phyloP scores from a whole-genome alignment of 2,888 invertebrate species.

The Drosophila histrio region DNA sequence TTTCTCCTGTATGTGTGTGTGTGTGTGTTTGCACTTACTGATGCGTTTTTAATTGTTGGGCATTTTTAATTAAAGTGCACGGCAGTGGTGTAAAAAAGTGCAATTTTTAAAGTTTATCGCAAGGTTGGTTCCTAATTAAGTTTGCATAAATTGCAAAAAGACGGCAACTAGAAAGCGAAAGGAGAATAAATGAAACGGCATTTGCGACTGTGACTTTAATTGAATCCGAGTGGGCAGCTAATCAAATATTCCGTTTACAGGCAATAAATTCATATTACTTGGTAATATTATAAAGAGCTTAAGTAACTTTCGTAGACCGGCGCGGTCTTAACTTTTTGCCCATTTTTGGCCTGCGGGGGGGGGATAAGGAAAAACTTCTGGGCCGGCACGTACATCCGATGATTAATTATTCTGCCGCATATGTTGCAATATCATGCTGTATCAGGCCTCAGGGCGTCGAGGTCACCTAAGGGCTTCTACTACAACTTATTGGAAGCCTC shows the following conservation, averaged over 20 bases:
- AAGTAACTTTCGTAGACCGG: constrained; percentile 19
- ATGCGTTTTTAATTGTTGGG: constrained; percentile 67
- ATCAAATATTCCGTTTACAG: constrained; percentile 69
- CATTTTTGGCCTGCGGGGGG: neutral
- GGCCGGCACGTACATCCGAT: constrained; percentile 61
- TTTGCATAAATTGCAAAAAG: constrained; percentile 55
- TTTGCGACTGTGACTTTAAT: constrained; percentile 45
- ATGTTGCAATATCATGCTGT: constrained; percentile 68
- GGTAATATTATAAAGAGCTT: constrained; percentile 49
- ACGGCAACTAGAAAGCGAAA: neutral
- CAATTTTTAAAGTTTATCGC: constrained; percentile 47
- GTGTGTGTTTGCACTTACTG: constrained; percentile 30
- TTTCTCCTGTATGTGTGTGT: neutral
- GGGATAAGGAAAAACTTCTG: constrained; percentile 35
- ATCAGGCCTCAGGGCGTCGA: constrained; percentile 23
- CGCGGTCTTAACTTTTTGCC: constrained; percentile 12
- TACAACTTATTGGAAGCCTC: constrained; percentile 57
- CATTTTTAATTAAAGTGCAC: constrained; percentile 60
- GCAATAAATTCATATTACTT: constrained; percentile 52
- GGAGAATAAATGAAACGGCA: neutral
- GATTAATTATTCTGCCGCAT: constrained; percentile 72
- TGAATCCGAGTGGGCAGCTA: constrained; percentile 55
- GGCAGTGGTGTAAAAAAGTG: constrained; percentile 10
- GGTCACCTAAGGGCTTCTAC: constrained; percentile 15
- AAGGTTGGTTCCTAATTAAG: constrained; percentile 56